These are phyloP conservation scores for Ellobius talpinus DNA, from an alignment of 2,113 vertebrate species.

Conservation along the genomic window DNA sequence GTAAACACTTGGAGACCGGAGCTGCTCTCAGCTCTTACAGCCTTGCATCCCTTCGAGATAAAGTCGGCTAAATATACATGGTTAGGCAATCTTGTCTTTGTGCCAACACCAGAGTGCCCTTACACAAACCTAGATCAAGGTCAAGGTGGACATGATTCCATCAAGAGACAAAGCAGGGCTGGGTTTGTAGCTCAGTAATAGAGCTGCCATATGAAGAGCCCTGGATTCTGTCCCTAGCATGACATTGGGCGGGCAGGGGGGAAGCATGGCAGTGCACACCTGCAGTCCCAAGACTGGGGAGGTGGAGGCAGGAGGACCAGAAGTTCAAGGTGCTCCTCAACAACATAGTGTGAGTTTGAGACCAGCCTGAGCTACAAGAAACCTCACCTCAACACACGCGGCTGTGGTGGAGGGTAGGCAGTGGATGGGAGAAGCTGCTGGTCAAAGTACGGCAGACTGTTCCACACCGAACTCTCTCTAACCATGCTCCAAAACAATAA, in stretches of 20 bases:
- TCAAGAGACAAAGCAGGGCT: background rate
- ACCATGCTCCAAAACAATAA: background rate
- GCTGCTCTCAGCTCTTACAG: background rate
- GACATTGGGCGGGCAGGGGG: background rate
- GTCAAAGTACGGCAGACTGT: background rate
- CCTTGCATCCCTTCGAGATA: background rate
- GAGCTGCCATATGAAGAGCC: background rate
- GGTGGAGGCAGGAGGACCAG: background rate
- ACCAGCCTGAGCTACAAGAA: background rate
- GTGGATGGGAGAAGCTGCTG: background rate
- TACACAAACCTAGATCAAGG: background rate
- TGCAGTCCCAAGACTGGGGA: background rate
- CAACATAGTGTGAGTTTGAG: background rate
- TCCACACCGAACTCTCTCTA: background rate
- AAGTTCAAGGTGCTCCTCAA: background rate
- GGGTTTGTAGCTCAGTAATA: background rate
- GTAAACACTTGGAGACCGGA: rapidly evolving
- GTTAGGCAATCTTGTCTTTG: background rate
- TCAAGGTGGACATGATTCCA: background rate
- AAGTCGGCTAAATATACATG: background rate
- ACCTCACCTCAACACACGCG: no score
- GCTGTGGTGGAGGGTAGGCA: background rate
- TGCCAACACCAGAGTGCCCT: background rate
- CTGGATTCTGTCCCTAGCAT: background rate
- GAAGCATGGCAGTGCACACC: no score